Evolutionary conservation across 2,113 vertebrate species (phyloP), one percentile per base, ranked within the genome.

Genomic region (Halichoeres trimaculatus): DNA sequence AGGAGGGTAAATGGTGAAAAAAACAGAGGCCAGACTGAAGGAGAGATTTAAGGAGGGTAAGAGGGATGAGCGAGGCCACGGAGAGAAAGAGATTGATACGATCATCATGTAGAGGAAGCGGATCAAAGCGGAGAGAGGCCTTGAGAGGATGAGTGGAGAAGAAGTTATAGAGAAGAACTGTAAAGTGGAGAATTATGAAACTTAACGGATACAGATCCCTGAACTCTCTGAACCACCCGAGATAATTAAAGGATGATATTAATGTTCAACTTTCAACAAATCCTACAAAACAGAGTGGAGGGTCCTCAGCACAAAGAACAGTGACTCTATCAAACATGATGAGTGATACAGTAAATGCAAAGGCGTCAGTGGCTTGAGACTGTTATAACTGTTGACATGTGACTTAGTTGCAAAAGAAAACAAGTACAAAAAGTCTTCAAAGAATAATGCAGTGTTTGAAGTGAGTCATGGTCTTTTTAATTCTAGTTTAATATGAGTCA

Each of bases 81-180:
- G 64, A 43, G 24, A 47, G 52, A 65, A 68, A 65, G 71, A 58
- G 50, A 76, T 20, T 75, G 76, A 85, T 85, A 70, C 63, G 38
- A 78, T 77, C 51, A 65, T 53, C 35, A 36, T 53, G 59, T 11
- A 63, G 68, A 48, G 41, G 75, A 48, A 66, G 5, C 3, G 1
- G 52, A 71, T 81, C 72, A 68, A 68, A 74, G 58, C 74, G 47
- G 88, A 66, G 30, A 71, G 64, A 69, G 64, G 67, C 71, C 69
- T 66, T 69, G 77, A 70, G 58, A 55, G 56, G 30, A 77, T 47
- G n/a, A 83, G 60, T 14, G 61, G 14, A 38, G 13, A 47, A 68
- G 70, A 71, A 65, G 34, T 22, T 17, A 70, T 11, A 53, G 52
- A 68, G 50, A 56, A 65, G 45, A 43, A 48, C 67, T 20, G 2